Percentiles rank a stretch among this genome's conserved stretches.
These are phyloP conservation scores for Agrypnus murinus DNA, from an alignment of 2,888 invertebrate species.

Conservation along the genomic window DNA sequence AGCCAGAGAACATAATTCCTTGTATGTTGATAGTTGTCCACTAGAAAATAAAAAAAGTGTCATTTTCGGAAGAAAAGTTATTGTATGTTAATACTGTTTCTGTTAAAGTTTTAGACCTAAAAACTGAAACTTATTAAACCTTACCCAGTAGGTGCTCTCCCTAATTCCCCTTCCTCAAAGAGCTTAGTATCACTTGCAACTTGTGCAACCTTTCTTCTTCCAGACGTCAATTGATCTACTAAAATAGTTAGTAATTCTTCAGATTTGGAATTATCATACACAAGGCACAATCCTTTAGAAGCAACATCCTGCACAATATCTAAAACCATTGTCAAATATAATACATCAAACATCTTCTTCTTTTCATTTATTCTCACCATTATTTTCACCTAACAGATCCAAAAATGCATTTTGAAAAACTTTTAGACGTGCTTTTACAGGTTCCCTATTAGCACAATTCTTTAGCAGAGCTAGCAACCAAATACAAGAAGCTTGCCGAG, in stretches of 20 bases:
- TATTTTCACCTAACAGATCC: slow-evolving; percentile 90
- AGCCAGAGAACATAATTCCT: slow-evolving; percentile 93
- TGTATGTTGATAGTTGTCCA: slow-evolving; percentile 93
- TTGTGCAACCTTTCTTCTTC: slow-evolving; percentile 82
- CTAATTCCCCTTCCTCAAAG: slow-evolving; percentile 91
- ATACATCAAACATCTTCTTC: too few relatives aligned
- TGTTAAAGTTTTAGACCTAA: background rate
- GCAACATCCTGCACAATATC: slow-evolving; percentile 96
- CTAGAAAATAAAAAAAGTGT: slow-evolving; percentile 73
- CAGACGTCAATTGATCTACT: slow-evolving; percentile 88
- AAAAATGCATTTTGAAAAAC: slow-evolving; percentile 89
- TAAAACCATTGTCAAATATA: slow-evolving; percentile 67
- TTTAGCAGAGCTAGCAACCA: slow-evolving; percentile 91
- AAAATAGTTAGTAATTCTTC: slow-evolving; percentile 84
- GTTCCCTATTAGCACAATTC: slow-evolving; percentile 82
- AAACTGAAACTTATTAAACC: slow-evolving; percentile 43
- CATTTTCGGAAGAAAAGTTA: too few relatives aligned
- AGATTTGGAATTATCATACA: slow-evolving; percentile 87
- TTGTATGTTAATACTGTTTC: background rate
- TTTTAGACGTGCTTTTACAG: slow-evolving; percentile 79
- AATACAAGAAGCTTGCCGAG: slow-evolving; percentile 89
- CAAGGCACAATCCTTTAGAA: slow-evolving; percentile 91
- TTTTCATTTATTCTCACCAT: slow-evolving; percentile 76
- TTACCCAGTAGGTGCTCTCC: slow-evolving; percentile 90
- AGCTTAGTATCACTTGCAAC: slow-evolving; percentile 89